A percentile compares a stretch with the other conserved stretches of the same genome.
Conservation (phyloP, 2,113 vertebrate species). For the Tragelaphus buxtoni region DNA sequence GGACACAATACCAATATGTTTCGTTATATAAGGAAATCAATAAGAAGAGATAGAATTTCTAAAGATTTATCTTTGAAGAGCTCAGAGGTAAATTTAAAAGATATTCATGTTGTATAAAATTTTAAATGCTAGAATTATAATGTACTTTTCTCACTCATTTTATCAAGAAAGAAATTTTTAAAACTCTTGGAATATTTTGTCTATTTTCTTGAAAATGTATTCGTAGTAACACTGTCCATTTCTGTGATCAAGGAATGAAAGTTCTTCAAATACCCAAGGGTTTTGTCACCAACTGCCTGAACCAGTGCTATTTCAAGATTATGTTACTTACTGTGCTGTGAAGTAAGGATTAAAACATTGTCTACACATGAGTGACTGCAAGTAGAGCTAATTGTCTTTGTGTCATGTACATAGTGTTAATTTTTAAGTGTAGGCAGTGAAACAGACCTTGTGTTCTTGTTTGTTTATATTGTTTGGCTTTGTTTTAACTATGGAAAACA, state of each 20-base stretch:
- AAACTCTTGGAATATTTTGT: neutral
- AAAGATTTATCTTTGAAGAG: neutral
- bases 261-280: neutral
- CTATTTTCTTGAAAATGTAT: constrained; percentile 8
- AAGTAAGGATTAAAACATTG: neutral
- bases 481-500: neutral
- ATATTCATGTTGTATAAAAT: neutral
- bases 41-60: neutral
- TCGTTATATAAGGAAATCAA: neutral
- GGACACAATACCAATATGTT: neutral
- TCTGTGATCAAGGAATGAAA: neutral
- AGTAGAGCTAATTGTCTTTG: neutral
- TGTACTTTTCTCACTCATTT: neutral
- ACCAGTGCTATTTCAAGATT: neutral
- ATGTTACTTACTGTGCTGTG: neutral
- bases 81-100: neutral
- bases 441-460: neutral
- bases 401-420: neutral
- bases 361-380: neutral
- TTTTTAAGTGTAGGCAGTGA: neutral
- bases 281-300: neutral
- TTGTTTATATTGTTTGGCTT: neutral
- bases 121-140: neutral
- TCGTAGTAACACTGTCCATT: neutral
- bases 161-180: neutral